Conservation (phyloP, 2,888 invertebrate species). For the Cheilosia impressa region DNA sequence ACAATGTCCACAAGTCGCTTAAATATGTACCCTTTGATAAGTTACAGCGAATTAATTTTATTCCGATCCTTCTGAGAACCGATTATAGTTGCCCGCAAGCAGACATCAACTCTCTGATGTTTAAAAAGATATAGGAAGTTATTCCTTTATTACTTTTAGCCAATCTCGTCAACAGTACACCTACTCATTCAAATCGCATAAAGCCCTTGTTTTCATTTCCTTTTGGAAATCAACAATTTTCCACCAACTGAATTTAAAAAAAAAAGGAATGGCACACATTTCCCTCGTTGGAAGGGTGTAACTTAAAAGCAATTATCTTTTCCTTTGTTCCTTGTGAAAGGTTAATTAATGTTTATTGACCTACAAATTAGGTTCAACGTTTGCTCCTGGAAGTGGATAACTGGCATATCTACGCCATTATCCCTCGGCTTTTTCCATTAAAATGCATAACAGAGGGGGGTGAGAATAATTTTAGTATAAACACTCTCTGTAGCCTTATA, state of each 20-base stretch:
- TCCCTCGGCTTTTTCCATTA: constrained; percentile 47
- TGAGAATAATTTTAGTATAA: not conserved
- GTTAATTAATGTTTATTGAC: constrained; percentile 63
- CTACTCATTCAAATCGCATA: too few relatives aligned
- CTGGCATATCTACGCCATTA: constrained; percentile 50
- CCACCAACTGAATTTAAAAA: not conserved
- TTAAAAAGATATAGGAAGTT: not conserved
- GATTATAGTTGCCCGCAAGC: too few relatives aligned
- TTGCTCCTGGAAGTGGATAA: constrained; percentile 26
- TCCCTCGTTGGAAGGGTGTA: not conserved
- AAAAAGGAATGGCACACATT: not conserved
- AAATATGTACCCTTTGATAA: too few relatives aligned
- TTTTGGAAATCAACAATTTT: not conserved
- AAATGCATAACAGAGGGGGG: constrained; percentile 46
- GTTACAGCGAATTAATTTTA: too few relatives aligned
- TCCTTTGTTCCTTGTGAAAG: constrained; percentile 7
- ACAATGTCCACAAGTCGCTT: too few relatives aligned
- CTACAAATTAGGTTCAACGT: constrained; percentile 46
- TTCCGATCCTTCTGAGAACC: too few relatives aligned
- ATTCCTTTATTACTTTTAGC: not conserved
- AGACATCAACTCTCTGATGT: not conserved
- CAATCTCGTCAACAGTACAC: too few relatives aligned
- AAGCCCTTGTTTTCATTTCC: too few relatives aligned
- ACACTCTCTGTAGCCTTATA: too few relatives aligned
- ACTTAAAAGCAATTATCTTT: not conserved